phyloP scores from a whole-genome alignment of 2,888 invertebrate genomes.

The Strigamia crassipes region DNA sequence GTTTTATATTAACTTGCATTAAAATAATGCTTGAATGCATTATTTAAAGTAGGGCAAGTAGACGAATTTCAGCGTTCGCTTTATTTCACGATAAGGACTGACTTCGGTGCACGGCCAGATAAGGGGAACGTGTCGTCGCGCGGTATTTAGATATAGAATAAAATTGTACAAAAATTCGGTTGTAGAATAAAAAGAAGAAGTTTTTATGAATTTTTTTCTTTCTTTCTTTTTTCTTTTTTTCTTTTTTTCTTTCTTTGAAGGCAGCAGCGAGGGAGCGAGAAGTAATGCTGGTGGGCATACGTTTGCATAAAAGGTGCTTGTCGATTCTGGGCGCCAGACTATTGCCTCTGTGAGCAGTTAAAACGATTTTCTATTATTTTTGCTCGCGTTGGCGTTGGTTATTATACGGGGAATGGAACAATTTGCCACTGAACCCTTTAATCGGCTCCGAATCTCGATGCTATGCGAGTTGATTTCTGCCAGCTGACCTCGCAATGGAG shows the following conservation, averaged over 20 bases:
- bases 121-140: conserved; percentile 4
- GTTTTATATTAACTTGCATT: no score
- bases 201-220: not conserved
- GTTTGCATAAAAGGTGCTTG: conserved; percentile 17
- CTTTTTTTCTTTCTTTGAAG: not conserved
- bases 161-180: conserved; percentile 16
- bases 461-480: conserved; percentile 18
- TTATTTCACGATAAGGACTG: not conserved
- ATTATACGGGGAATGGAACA: conserved; percentile 10
- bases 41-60: not conserved
- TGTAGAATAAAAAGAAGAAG: not conserved
- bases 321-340: conserved; percentile 15
- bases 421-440: conserved; percentile 21
- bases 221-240: not conserved
- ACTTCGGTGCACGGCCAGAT: not conserved
- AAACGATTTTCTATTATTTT: conserved; percentile 16
- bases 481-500: conserved; percentile 16
- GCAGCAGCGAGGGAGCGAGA: not conserved
- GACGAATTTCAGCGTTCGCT: not conserved
- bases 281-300: conserved; percentile 15
- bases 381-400: conserved; percentile 6
- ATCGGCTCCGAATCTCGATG: conserved; percentile 21
- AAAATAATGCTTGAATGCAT: no score
- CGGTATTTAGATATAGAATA: conserved; percentile 21
- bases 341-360: not conserved